Conservation (phyloP, 2,113 vertebrate species). For the Montifringilla adamsi region DNA sequence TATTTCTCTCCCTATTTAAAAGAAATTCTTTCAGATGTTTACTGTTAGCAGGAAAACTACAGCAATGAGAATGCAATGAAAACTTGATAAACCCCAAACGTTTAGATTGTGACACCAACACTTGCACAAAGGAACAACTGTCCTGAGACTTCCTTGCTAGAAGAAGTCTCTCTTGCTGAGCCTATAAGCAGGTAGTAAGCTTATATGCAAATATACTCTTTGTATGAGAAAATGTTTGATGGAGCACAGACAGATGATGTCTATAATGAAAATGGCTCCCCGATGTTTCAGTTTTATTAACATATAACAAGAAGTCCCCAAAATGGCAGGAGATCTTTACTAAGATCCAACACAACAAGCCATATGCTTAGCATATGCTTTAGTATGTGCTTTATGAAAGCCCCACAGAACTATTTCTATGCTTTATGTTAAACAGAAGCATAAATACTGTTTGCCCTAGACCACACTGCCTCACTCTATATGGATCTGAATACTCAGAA, state of each 20-base stretch:
- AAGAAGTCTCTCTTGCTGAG: not conserved
- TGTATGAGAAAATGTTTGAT: not conserved
- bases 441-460: not conserved
- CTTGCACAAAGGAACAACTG: not conserved
- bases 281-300: not conserved
- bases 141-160: not conserved
- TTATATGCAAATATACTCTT: not conserved
- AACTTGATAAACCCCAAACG: not conserved
- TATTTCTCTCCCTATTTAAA: not conserved
- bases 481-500: not conserved
- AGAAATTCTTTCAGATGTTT: not conserved
- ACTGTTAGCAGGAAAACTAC: not conserved
- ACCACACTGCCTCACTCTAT: not conserved
- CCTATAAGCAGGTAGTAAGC: not conserved
- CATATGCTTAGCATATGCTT: not conserved
- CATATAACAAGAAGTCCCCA: not conserved
- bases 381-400: not conserved
- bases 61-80: not conserved
- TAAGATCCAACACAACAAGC: not conserved
- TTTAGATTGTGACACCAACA: not conserved
- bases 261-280: not conserved
- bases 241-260: not conserved
- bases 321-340: not conserved
- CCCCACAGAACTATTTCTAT: not conserved
- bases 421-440: not conserved